Percentiles rank a stretch among this genome's conserved stretches.
phyloP scores from a whole-genome alignment of 1,140 invertebrate species.

The Stegodyphus mimosarum region DNA sequence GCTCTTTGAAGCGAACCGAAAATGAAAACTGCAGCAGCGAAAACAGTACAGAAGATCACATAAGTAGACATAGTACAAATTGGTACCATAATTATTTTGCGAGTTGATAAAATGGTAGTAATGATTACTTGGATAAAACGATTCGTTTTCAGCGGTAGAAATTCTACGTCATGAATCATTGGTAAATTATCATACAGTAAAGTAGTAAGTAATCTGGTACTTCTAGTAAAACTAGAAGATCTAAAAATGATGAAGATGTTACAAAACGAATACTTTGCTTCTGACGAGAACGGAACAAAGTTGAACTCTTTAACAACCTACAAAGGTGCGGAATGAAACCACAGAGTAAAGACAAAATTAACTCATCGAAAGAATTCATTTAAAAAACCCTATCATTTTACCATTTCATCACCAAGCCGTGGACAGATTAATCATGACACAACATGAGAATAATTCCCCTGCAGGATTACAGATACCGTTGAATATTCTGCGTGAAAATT shows the following conservation, averaged over 20 bases:
- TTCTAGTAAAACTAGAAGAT: background rate
- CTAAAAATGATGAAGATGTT: background rate
- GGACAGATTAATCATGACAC: background rate
- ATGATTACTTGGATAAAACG: background rate
- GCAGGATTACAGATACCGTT: background rate
- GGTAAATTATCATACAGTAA: background rate
- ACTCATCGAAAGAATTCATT: background rate
- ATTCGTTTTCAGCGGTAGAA: background rate
- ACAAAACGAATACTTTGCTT: background rate
- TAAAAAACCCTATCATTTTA: constrained; percentile 9
- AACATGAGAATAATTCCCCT: background rate
- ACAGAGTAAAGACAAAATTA: background rate
- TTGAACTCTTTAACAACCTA: background rate
- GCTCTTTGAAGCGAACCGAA: background rate
- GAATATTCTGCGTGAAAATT: background rate
- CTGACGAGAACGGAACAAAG: background rate
- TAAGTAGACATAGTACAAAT: background rate
- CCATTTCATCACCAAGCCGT: constrained; percentile 4
- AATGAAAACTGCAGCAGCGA: background rate
- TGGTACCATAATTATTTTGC: constrained; percentile 7
- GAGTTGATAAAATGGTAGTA: background rate
- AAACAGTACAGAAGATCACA: background rate
- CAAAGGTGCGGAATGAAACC: background rate
- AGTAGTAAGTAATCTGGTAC: too few relatives aligned
- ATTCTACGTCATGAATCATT: background rate